These are phyloP conservation scores for Hemibagrus wyckioides DNA, from an alignment of 2,113 vertebrate genomes.

Conservation along the genomic window DNA sequence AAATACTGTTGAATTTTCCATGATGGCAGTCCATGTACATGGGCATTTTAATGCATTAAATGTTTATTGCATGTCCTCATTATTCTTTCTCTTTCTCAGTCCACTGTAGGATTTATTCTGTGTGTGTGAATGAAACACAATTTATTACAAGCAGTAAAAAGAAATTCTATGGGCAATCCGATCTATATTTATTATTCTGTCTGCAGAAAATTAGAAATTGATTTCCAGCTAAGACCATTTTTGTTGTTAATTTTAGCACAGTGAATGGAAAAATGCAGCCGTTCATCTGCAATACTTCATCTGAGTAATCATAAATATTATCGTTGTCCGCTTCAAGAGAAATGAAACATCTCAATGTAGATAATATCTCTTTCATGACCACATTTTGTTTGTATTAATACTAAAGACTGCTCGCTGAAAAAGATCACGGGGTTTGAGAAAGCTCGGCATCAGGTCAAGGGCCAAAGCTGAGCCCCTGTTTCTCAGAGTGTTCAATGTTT, in stretches of 20 bases:
- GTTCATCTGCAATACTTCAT: slow-evolving; percentile 2
- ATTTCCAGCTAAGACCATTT: background rate
- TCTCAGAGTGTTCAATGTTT: slow-evolving; percentile 4
- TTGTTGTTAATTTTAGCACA: background rate
- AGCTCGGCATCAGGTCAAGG: slow-evolving; percentile 21
- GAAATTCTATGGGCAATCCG: background rate
- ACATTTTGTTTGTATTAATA: slow-evolving; percentile 45
- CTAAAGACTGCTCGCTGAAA: slow-evolving; percentile 20
- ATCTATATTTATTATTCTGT: background rate
- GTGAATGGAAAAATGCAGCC: background rate
- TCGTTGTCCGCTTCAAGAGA: slow-evolving; percentile 4
- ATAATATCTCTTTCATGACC: slow-evolving; percentile 5
- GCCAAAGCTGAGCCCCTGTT: slow-evolving; percentile 7
- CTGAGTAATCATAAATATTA: slow-evolving; percentile 34
- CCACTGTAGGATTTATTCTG: background rate
- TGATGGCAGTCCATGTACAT: background rate
- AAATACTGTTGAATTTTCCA: background rate
- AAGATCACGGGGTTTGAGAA: slow-evolving; percentile 38
- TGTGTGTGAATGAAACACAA: background rate
- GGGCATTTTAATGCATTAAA: background rate
- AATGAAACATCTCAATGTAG: background rate
- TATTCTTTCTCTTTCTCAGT: background rate
- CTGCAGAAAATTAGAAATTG: background rate
- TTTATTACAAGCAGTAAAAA: background rate
- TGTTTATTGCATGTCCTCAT: background rate